Conservation (phyloP, 30 jellyfish, hydroid and myxozoan genomes). For the Mastigias papua region DNA sequence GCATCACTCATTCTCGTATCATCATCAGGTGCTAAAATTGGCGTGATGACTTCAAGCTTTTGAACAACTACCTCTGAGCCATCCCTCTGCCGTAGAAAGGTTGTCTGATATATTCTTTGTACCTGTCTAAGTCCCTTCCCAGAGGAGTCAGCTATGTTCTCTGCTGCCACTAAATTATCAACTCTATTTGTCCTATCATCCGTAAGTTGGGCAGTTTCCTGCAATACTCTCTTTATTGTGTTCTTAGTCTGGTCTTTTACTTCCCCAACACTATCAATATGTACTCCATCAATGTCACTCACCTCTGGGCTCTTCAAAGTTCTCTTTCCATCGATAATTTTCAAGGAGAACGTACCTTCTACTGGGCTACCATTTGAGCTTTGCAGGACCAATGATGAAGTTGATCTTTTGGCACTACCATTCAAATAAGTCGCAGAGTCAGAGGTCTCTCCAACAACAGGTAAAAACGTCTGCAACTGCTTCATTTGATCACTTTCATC, state of each 20-base stretch:
- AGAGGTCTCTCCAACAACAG: background rate
- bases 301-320: background rate
- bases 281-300: background rate
- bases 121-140: background rate
- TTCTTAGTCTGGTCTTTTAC: background rate
- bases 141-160: background rate
- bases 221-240: background rate
- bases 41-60: conserved; percentile 3
- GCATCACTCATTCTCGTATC: too few species aligned
- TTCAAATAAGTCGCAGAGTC: background rate
- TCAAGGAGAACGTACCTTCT: background rate
- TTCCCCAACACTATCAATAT: background rate
- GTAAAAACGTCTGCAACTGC: conserved; percentile 5
- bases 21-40: background rate
- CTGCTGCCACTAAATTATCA: background rate
- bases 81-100: background rate
- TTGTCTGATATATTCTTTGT: background rate
- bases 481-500: conserved; percentile 54
- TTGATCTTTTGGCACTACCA: background rate
- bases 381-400: background rate
- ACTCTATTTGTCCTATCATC: background rate
- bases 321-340: background rate
- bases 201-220: background rate
- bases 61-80: conserved; percentile 38
- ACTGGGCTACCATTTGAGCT: too few species aligned